These are phyloP conservation scores for Sisor rabdophorus DNA, from an alignment of 2,113 vertebrate genomes.

Conservation along the genomic window DNA sequence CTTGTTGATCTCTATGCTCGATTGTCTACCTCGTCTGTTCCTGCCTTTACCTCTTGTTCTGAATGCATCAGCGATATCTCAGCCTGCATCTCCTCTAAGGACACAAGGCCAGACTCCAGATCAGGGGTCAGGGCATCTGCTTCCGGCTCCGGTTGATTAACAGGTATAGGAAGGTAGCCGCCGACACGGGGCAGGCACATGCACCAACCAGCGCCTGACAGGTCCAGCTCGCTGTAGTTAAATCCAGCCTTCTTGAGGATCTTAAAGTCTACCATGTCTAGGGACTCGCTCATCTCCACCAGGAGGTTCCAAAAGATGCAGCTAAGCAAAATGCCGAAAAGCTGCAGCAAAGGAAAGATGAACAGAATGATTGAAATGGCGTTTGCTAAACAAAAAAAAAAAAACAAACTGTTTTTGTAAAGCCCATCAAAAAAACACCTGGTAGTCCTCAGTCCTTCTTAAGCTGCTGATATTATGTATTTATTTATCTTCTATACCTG, in stretches of 20 bases:
- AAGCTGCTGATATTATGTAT: no score
- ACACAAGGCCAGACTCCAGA: slow-evolving; percentile 41
- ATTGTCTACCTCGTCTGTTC: slow-evolving; percentile 64
- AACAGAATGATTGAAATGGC: neutral
- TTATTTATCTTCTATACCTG: no score
- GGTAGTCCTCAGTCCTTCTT: no score
- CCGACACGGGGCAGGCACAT: slow-evolving; percentile 81
- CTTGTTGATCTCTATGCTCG: slow-evolving; percentile 57
- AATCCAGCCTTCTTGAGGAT: slow-evolving; percentile 58
- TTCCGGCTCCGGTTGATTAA: slow-evolving; percentile 30
- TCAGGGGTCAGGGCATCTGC: slow-evolving; percentile 39
- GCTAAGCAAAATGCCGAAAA: slow-evolving; percentile 76
- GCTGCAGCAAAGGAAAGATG: slow-evolving; percentile 57
- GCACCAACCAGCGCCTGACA: slow-evolving; percentile 81
- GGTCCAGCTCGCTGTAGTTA: slow-evolving; percentile 70
- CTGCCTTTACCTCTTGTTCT: slow-evolving; percentile 46
- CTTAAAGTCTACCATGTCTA: slow-evolving; percentile 77
- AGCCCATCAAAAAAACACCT: no score
- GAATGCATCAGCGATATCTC: slow-evolving; percentile 55
- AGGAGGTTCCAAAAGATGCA: slow-evolving; percentile 83
- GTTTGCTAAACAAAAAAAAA: no score
- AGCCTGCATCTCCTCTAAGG: slow-evolving; percentile 58
- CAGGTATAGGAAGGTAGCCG: slow-evolving; percentile 76
- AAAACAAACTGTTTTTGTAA: no score
- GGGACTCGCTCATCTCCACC: slow-evolving; percentile 69